A percentile compares a stretch with the other conserved stretches of the same genome.
Conservation (phyloP, 2,888 invertebrate genomes). For the Pherbina coryleti region DNA sequence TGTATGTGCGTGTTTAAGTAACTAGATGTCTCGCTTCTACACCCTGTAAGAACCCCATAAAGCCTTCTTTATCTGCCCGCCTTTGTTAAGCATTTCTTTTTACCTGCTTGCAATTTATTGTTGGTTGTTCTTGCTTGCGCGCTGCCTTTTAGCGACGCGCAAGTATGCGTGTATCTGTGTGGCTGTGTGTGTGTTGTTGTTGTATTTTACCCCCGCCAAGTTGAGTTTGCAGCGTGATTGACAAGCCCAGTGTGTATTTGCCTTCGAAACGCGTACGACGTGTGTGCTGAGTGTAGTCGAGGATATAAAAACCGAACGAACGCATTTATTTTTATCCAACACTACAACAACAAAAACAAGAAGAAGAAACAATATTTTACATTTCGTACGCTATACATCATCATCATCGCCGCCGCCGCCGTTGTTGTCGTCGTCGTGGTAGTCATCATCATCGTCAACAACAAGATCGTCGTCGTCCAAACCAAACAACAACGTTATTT, state of each 20-base stretch:
- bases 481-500: constrained; percentile 25
- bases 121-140: neutral
- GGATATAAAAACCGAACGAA: constrained; percentile 46
- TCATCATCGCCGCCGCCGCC: constrained; percentile 40
- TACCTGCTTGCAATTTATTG: constrained; percentile 6
- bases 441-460: constrained; percentile 14
- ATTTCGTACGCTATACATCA: constrained; percentile 45
- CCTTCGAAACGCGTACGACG: constrained; percentile 71
- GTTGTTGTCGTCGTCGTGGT: constrained; percentile 25
- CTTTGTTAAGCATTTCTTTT: neutral
- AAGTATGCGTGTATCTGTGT: constrained; percentile 37
- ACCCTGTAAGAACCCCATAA: neutral
- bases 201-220: constrained; percentile 63
- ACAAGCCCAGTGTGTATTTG: constrained; percentile 71
- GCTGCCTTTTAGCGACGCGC: constrained; percentile 9
- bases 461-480: constrained; percentile 34
- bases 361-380: constrained; percentile 27
- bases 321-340: constrained; percentile 42
- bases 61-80: neutral
- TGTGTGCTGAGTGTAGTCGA: constrained; percentile 62
- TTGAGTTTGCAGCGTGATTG: constrained; percentile 66
- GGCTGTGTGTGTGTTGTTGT: constrained; percentile 48
- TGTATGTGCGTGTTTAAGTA: neutral
- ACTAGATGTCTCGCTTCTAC: neutral
- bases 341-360: constrained; percentile 34